Percentiles rank a stretch among this genome's conserved stretches.
phyloP scores from a whole-genome alignment of 2,888 invertebrate species.

The Polydrusus cervinus region DNA sequence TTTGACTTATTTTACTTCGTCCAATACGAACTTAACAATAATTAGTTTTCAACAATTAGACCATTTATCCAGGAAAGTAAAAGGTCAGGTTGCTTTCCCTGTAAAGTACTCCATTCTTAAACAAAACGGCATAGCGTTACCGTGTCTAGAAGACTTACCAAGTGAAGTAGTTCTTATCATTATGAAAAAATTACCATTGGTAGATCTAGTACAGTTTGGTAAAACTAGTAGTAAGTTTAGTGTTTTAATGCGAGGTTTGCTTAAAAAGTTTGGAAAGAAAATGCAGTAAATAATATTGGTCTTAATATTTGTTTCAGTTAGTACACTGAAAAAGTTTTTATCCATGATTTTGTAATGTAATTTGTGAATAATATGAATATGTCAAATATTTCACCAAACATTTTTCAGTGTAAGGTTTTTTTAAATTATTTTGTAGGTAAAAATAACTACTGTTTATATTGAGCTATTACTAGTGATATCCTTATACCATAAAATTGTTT shows the following conservation, averaged over 20 bases:
- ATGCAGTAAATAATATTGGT: constrained; percentile 37
- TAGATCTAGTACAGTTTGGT: constrained; percentile 44
- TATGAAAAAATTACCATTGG: constrained; percentile 39
- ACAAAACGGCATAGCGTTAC: constrained; percentile 45
- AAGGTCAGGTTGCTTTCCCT: constrained; percentile 64
- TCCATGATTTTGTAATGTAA: no score
- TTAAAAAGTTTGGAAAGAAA: constrained; percentile 47
- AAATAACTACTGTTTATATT: no score
- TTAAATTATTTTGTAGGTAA: no score
- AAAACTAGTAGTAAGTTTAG: constrained; percentile 28
- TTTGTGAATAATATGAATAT: neutral
- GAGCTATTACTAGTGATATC: no score
- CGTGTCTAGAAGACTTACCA: constrained; percentile 56
- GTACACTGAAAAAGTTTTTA: no score
- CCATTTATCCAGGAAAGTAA: constrained; percentile 64
- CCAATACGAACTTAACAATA: constrained; percentile 47
- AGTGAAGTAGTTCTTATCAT: constrained; percentile 55
- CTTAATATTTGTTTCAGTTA: neutral
- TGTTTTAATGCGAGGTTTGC: constrained; percentile 28
- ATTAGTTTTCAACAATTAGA: constrained; percentile 65
- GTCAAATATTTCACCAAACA: neutral
- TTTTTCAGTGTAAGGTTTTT: no score
- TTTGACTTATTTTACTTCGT: constrained; percentile 62
- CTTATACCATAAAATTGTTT: no score
- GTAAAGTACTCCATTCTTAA: constrained; percentile 60